Evolutionary conservation across 2,797 vertebrate genomes (phyloP).

Genomic region (Manis crassicaudata): DNA sequence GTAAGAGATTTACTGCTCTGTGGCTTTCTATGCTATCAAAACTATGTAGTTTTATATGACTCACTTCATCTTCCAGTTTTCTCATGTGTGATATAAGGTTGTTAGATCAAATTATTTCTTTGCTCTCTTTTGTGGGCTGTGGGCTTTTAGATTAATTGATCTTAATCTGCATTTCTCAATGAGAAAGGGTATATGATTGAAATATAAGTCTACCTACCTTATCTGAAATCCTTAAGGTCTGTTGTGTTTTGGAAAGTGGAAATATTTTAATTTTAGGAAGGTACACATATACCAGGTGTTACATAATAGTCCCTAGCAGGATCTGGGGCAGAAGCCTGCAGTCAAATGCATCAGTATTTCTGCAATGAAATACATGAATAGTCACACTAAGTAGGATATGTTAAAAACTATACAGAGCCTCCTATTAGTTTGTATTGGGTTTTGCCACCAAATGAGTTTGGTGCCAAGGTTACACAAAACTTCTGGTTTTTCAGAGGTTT

Average conservation of each 20-base stretch:
- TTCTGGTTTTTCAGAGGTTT: background rate
- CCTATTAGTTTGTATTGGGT: background rate
- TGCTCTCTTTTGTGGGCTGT: background rate
- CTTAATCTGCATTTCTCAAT: background rate
- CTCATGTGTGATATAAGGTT: background rate
- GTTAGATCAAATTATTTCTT: conserved; percentile 4
- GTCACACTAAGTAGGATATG: background rate
- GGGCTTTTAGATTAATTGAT: background rate
- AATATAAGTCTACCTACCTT: background rate
- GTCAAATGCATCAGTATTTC: conserved; percentile 50
- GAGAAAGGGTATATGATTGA: background rate
- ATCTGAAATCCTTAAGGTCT: conserved; percentile 12
- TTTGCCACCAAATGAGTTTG: conserved; percentile 26
- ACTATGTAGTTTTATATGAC: background rate
- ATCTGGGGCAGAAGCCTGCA: conserved; percentile 1
- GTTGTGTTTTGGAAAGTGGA: conserved; percentile 2
- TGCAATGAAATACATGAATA: conserved; percentile 40
- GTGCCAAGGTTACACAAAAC: background rate
- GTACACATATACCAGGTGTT: background rate
- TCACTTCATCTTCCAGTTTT: background rate
- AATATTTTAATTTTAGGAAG: conserved; percentile 46
- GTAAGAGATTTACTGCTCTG: background rate
- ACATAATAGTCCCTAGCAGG: background rate
- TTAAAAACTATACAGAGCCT: background rate
- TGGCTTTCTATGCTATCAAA: background rate